Evolutionary conservation across 2,797 vertebrate genomes (phyloP).

Genomic region (Botia almorhae): DNA sequence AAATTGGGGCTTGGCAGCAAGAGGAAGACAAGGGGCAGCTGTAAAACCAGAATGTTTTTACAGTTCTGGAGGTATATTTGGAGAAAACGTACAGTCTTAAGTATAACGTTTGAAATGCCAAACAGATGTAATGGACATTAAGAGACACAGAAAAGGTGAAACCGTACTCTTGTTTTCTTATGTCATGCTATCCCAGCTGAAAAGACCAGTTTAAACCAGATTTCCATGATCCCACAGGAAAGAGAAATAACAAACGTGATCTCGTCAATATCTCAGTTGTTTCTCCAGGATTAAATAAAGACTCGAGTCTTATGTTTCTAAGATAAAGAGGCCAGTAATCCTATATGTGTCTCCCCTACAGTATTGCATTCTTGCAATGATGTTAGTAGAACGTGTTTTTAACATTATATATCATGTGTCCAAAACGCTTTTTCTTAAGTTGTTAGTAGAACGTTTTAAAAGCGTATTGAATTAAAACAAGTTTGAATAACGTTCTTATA

Average conservation of each 20-base stretch:
- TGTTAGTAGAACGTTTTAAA: no score
- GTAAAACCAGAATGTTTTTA: slow-evolving; percentile 51
- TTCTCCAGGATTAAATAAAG: background rate
- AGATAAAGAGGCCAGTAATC: background rate
- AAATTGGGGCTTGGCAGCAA: slow-evolving; percentile 48
- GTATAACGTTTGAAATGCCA: slow-evolving; percentile 44
- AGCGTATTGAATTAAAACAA: no score
- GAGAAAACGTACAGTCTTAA: slow-evolving; percentile 29
- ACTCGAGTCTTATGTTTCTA: background rate
- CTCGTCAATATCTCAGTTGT: background rate
- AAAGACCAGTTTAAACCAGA: background rate
- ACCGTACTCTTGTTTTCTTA: slow-evolving; percentile 44
- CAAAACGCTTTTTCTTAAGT: no score
- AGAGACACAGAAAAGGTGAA: slow-evolving; percentile 35
- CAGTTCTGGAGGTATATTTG: slow-evolving; percentile 44
- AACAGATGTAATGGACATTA: slow-evolving; percentile 58
- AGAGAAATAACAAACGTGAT: slow-evolving; percentile 5
- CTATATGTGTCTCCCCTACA: no score
- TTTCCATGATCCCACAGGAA: background rate
- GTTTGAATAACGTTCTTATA: no score
- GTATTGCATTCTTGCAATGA: no score
- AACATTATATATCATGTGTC: no score
- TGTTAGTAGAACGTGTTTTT: no score
- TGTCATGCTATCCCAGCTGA: slow-evolving; percentile 34
- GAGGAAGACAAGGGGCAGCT: slow-evolving; percentile 34